Evolutionary conservation across 2,888 invertebrate species (phyloP).

Genomic region (Sesia bembeciformis): DNA sequence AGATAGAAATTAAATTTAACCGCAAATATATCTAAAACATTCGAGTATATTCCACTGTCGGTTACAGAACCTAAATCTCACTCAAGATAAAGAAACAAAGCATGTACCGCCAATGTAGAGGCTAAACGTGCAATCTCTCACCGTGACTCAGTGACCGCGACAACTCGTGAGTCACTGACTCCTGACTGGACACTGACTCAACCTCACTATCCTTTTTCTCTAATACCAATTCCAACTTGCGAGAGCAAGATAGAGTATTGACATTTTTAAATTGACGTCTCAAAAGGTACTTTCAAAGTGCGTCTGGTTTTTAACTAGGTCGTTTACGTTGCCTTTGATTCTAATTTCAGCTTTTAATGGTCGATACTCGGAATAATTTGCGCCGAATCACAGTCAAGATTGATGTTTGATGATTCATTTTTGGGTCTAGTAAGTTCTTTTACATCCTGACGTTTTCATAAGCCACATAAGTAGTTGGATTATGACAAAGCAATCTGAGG

Average conservation of each 20-base stretch:
- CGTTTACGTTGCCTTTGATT: slow-evolving; percentile 23
- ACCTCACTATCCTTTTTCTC: slow-evolving; percentile 19
- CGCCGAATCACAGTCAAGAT: no score
- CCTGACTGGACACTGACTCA: slow-evolving; percentile 35
- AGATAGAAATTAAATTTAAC: no score
- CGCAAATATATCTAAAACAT: no score
- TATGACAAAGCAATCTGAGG: no score
- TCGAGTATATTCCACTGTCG: no score
- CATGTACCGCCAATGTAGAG: slow-evolving; percentile 32
- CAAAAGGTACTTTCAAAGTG: slow-evolving; percentile 9
- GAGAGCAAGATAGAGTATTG: slow-evolving; percentile 15
- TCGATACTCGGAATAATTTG: no score
- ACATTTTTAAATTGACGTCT: slow-evolving; percentile 3
- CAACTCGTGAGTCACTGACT: slow-evolving; percentile 17
- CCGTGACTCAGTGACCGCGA: slow-evolving; percentile 49
- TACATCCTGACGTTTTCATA: no score
- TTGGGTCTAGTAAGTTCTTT: no score
- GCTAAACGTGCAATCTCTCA: slow-evolving; percentile 31
- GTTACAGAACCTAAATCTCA: not conserved
- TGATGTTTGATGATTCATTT: no score
- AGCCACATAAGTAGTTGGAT: no score
- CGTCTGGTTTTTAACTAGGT: slow-evolving; percentile 16
- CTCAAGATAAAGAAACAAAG: not conserved
- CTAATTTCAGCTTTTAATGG: slow-evolving; percentile 21
- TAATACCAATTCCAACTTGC: slow-evolving; percentile 8